These are phyloP conservation scores for Hylaea fasciaria DNA, from an alignment of 2,888 invertebrate genomes.

Conservation along the genomic window DNA sequence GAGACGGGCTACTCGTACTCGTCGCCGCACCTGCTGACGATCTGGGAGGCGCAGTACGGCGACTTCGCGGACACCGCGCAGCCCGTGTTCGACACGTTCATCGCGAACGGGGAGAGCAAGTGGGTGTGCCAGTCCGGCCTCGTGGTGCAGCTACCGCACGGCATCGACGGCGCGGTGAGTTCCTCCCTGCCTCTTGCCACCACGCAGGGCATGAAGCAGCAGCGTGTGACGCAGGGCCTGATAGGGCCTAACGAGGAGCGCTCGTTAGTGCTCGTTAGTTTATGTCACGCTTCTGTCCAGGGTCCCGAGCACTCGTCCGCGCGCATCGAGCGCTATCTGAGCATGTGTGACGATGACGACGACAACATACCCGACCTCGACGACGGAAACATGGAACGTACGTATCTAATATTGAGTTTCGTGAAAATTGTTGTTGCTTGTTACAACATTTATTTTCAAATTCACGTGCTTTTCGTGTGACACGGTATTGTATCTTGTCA, in stretches of 20 bases:
- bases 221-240: too few relatives aligned
- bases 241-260: too few relatives aligned
- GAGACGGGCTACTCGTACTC: conserved; percentile 93
- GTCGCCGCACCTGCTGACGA: conserved; percentile 88
- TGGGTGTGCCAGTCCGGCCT: conserved; percentile 93
- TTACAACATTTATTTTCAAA: too few relatives aligned
- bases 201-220: too few relatives aligned
- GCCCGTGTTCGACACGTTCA: conserved; percentile 87
- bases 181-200: too few relatives aligned
- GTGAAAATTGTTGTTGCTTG: too few relatives aligned
- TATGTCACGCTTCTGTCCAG: conserved; percentile 60
- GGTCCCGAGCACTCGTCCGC: conserved; percentile 89
- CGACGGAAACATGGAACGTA: conserved; percentile 80
- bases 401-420: conserved; percentile 46
- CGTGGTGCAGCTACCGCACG: conserved; percentile 92
- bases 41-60: conserved; percentile 96
- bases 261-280: too few relatives aligned
- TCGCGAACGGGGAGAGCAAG: conserved; percentile 90
- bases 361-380: conserved; percentile 85
- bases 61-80: conserved; percentile 91
- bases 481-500: too few relatives aligned
- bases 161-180: conserved; percentile 88
- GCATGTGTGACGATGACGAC: conserved; percentile 86
- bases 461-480: too few relatives aligned
- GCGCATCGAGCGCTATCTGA: conserved; percentile 88